Percentiles rank a stretch among this genome's conserved stretches.
Evolutionary conservation across 2,113 vertebrate genomes (phyloP).

Genomic region (Neotoma lepida): DNA sequence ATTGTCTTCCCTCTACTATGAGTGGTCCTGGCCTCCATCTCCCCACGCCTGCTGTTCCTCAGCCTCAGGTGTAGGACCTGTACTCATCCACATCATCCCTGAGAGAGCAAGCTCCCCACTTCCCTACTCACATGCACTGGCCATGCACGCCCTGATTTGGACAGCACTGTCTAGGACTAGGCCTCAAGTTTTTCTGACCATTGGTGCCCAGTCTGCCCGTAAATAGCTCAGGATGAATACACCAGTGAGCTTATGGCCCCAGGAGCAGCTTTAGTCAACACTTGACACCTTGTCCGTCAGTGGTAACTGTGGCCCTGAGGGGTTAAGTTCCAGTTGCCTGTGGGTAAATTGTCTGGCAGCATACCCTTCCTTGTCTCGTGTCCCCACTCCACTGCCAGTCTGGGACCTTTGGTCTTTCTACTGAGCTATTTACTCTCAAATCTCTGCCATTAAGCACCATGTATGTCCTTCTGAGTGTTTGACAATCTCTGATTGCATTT

Average conservation of each 20-base stretch:
- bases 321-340: not conserved
- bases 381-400: not conserved
- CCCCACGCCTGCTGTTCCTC: not conserved
- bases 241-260: fast-evolving
- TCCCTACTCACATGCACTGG: not conserved
- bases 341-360: not conserved
- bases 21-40: not conserved
- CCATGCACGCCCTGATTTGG: fast-evolving
- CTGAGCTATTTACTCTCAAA: fast-evolving
- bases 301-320: no score
- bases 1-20: not conserved
- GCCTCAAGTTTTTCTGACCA: not conserved
- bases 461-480: not conserved
- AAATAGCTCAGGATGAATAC: not conserved
- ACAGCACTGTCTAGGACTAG: not conserved
- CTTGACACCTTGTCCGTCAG: fast-evolving
- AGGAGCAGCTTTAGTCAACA: not conserved
- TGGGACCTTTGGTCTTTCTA: not conserved
- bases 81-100: fast-evolving
- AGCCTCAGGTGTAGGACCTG: no score
- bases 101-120: fast-evolving
- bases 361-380: not conserved
- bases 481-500: not conserved
- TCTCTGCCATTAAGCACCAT: not conserved
- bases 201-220: not conserved